These are phyloP conservation scores for Pseudochaenichthys georgianus DNA, from an alignment of 2,797 vertebrate species.

Conservation along the genomic window DNA sequence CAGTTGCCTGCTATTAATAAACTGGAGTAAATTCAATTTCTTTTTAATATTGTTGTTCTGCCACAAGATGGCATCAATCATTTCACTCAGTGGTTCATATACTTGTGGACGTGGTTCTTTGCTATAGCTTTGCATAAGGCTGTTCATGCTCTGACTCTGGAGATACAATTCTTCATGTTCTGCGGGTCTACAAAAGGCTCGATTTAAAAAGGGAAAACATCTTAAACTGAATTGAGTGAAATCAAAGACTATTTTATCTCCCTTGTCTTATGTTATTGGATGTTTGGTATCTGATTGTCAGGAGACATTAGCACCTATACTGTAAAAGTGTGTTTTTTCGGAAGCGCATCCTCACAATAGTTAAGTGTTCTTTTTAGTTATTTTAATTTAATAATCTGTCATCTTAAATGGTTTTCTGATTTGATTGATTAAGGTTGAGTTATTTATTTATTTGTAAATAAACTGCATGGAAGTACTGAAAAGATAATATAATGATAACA, in stretches of 20 bases:
- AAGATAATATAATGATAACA: neutral
- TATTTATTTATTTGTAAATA: neutral
- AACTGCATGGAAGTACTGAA: neutral
- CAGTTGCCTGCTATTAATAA: conserved; percentile 15
- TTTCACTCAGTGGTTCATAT: conserved; percentile 20
- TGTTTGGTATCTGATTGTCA: too few relatives aligned
- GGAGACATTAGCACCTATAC: neutral
- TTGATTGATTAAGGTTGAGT: neutral
- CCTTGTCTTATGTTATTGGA: neutral
- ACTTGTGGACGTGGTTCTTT: conserved; percentile 5
- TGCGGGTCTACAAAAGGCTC: neutral
- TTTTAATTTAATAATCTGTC: too few relatives aligned
- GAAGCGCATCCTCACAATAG: too few relatives aligned
- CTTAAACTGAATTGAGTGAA: too few relatives aligned
- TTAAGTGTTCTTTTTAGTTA: too few relatives aligned
- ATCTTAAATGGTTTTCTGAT: neutral
- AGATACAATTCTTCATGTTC: too few relatives aligned
- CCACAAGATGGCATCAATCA: conserved; percentile 39
- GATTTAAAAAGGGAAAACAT: neutral
- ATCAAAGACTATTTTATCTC: neutral
- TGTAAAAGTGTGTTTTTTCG: too few relatives aligned
- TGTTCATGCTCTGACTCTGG: neutral
- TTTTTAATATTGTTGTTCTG: conserved; percentile 21
- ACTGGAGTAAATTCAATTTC: conserved; percentile 9
- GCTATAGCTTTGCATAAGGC: neutral